Base-by-base conservation (phyloP, 2,113 vertebrate species). In the Butorides virescens region DNA sequence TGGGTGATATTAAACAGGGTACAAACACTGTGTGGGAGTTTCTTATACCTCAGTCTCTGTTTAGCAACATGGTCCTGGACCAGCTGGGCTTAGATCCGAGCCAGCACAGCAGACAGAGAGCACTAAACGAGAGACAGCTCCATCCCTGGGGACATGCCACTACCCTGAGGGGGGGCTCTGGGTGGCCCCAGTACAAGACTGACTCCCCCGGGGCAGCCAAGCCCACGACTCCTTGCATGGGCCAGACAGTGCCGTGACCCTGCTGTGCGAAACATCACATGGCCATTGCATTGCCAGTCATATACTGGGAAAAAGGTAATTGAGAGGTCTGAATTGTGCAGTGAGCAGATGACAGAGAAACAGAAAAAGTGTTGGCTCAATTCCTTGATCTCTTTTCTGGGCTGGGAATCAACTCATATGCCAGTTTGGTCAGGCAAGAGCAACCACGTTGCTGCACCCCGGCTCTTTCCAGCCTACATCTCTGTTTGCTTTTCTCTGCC, bases 371-470 rank as follows among this genome's bases (percentile, higher is more conserved):
- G 21, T 72, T 95, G 96, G 94, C 91, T 95, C 44, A 12, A 30
- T 65, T 91, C 80, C 92, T 92, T 92, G 53, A 70, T 87, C 62
- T 68, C 46, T 80, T 79, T 93, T 92, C 96, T 95, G 91, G 91
- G 84, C 94, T 96, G 73, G 58, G 84, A 92, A 93, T 88, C 95
- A 95, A 76, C 20, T 79, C 56, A 7, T 61, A 29, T 14, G 76
- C 72, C 92, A 85, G 86, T 84, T 89, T 79, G 77, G 77, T 95
- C 84, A 91, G 58, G 92, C 87, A 92, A 95, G 70, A 92, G 39
- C 90, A 91, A 10, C 23, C 77, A 81, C 39, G 23, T 13, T 26
- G 27, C 73, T 76, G 65, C 0, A 0, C 12, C 26, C 23, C 2
- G 0, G 61, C 61, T 93, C 66, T 47, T 89, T 72, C 21, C 74